Conservation (phyloP, 2,888 invertebrate genomes). For the Stenchaetothrips biformis region DNA sequence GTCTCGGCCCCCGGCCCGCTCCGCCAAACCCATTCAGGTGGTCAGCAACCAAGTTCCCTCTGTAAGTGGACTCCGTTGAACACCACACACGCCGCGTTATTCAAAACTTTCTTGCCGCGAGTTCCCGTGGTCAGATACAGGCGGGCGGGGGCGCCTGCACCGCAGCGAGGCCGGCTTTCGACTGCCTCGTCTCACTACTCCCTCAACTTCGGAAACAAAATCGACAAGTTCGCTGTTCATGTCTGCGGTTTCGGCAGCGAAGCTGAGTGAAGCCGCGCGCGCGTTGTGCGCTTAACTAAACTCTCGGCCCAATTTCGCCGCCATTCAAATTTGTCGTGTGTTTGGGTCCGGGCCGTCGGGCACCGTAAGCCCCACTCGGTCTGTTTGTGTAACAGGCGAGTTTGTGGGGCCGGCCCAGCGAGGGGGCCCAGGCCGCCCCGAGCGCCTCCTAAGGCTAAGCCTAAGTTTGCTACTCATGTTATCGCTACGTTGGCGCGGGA, state of each 20-base stretch:
- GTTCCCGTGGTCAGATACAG: not conserved
- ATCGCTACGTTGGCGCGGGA: too few species aligned
- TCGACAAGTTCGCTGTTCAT: not conserved
- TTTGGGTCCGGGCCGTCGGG: too few species aligned
- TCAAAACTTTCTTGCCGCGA: not conserved
- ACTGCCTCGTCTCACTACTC: not conserved
- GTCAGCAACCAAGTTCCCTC: not conserved
- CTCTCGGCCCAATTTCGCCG: not conserved
- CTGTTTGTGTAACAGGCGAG: slow-evolving; percentile 19
- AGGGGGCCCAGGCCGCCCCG: not conserved
- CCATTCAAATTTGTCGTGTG: not conserved
- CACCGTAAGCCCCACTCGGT: not conserved
- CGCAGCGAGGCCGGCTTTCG: not conserved
- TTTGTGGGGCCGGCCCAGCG: not conserved
- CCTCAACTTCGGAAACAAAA: not conserved
- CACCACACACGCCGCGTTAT: too few species aligned
- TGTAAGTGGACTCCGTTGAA: too few species aligned
- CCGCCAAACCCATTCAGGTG: not conserved
- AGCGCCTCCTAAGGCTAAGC: not conserved
- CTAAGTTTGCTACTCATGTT: not conserved
- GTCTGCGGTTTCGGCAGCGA: not conserved
- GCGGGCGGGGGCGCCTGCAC: not conserved
- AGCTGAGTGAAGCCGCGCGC: not conserved
- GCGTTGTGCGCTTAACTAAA: not conserved
- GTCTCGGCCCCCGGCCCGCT: not conserved